phyloP scores from a whole-genome alignment of 2,113 vertebrate species.

The Apaloderma vittatum region DNA sequence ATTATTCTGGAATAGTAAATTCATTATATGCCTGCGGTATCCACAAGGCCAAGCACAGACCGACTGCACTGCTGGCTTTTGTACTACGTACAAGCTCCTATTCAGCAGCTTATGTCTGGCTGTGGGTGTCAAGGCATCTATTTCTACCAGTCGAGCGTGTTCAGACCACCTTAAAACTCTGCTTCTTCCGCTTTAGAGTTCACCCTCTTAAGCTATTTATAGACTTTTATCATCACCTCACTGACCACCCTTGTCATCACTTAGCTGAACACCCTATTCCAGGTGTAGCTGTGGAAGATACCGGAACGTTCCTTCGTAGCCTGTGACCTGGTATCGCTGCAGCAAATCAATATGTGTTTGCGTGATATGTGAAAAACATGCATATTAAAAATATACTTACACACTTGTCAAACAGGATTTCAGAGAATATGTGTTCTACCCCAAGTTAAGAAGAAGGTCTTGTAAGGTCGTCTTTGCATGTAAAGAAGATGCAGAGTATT shows the following conservation, averaged over 20 bases:
- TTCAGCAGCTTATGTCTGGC: neutral
- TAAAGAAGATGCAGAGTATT: neutral
- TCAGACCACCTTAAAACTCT: constrained; percentile 57
- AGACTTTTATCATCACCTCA: constrained; percentile 55
- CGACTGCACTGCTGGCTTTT: neutral
- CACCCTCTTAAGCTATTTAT: constrained; percentile 57
- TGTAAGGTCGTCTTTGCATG: neutral
- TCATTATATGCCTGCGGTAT: neutral
- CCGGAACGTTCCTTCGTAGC: neutral
- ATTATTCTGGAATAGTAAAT: neutral
- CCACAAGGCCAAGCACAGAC: neutral
- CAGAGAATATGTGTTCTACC: neutral
- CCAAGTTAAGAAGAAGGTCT: neutral
- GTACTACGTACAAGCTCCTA: rapidly evolving
- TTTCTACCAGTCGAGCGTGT: neutral
- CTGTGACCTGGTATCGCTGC: neutral
- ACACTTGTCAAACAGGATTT: neutral
- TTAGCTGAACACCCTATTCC: constrained; percentile 34
- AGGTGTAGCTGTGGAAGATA: constrained; percentile 11
- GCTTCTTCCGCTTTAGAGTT: neutral
- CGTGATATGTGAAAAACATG: neutral
- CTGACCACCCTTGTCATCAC: constrained; percentile 56
- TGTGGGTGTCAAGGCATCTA: neutral
- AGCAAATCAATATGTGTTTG: neutral
- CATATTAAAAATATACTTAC: neutral